Evolutionary conservation across 2,888 invertebrate species (phyloP).

Genomic region (Yponomeuta evonymella): DNA sequence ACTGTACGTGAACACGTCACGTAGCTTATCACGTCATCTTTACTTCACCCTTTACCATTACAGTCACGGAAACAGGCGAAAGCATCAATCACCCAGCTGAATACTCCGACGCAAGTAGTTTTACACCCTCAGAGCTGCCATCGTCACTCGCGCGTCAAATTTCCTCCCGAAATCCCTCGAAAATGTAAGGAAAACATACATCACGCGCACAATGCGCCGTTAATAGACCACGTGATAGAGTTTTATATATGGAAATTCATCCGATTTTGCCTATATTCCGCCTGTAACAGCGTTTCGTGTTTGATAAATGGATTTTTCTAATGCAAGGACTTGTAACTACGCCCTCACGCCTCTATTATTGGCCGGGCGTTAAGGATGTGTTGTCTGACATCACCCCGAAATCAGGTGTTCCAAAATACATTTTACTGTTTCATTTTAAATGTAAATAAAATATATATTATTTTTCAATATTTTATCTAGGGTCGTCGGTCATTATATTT

Average conservation of each 20-base stretch:
- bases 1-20: background rate
- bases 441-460: too few relatives aligned
- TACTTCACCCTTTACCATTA: background rate
- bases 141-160: constrained; percentile 44
- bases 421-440: too few relatives aligned
- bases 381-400: too few relatives aligned
- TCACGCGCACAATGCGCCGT: constrained; percentile 59
- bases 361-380: too few relatives aligned
- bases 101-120: constrained; percentile 2
- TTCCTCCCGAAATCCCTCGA: constrained; percentile 43
- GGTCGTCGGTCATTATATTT: too few relatives aligned
- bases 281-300: constrained; percentile 51
- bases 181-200: constrained; percentile 66
- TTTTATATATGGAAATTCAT: constrained; percentile 60
- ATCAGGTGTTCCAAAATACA: too few relatives aligned
- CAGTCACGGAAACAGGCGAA: background rate
- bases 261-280: constrained; percentile 53
- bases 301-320: constrained; percentile 37
- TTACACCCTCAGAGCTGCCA: constrained; percentile 21
- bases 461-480: too few relatives aligned
- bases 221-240: constrained; percentile 54
- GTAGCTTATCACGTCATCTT: background rate
- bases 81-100: background rate
- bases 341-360: too few relatives aligned
- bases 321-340: background rate